Conservation (phyloP, 2,113 vertebrate species). For the Cyanoramphus novaezelandiae region DNA sequence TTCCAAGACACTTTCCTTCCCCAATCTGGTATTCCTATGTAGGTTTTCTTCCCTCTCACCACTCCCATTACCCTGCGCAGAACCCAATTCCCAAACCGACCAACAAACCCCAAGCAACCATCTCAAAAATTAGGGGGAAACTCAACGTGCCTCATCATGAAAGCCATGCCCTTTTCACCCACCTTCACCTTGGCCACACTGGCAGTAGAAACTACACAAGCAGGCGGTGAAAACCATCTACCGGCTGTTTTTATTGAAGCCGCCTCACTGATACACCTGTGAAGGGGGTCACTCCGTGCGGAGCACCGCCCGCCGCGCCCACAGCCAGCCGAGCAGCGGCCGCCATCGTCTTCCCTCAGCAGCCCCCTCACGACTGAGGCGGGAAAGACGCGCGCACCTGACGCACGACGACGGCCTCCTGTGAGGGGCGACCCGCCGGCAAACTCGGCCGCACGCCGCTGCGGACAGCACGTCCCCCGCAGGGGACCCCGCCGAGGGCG, state of each 20-base stretch:
- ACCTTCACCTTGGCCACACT: neutral
- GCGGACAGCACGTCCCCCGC: neutral
- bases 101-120: neutral
- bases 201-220: accelerated
- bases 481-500: no score
- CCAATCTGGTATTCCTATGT: accelerated
- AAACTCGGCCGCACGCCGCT: accelerated
- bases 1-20: accelerated
- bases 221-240: accelerated
- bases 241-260: neutral
- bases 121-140: neutral
- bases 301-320: no score
- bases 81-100: neutral
- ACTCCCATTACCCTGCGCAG: accelerated
- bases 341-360: neutral
- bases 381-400: neutral
- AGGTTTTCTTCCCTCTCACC: neutral
- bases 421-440: no score
- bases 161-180: no score
- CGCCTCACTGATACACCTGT: neutral
- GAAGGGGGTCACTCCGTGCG: accelerated
- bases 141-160: accelerated
- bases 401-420: neutral
- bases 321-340: accelerated
- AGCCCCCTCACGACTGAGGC: neutral